Conservation (phyloP, 2,888 invertebrate species). For the Aethes cnicana region DNA sequence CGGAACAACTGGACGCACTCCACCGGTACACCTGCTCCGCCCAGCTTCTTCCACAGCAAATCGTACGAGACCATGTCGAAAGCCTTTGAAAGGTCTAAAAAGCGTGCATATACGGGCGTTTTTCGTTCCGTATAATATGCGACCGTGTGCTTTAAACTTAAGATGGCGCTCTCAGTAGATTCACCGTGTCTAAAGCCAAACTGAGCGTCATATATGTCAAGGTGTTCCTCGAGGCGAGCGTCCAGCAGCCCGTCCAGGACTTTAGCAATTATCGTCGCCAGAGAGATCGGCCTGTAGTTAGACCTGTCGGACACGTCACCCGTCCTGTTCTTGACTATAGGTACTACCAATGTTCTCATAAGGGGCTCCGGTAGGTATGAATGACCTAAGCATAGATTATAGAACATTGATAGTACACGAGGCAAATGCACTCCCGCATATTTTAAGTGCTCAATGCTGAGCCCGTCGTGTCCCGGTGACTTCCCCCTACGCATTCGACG, state of each 20-base stretch:
- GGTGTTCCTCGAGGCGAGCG: not conserved
- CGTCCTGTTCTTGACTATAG: conserved; percentile 7
- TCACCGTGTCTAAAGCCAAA: conserved; percentile 19
- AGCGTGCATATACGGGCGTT: too few species aligned
- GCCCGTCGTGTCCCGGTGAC: not conserved
- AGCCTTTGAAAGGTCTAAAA: conserved; percentile 17
- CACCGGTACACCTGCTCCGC: not conserved
- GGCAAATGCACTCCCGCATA: not conserved
- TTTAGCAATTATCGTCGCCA: conserved; percentile 14
- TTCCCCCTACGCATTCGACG: not conserved
- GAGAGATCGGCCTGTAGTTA: conserved; percentile 16
- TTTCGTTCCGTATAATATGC: too few species aligned
- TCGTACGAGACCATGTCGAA: conserved; percentile 24
- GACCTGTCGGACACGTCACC: conserved; percentile 4
- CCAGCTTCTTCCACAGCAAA: conserved; percentile 6
- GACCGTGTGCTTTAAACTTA: too few species aligned
- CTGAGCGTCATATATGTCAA: conserved; percentile 14
- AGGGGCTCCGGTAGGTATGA: conserved; percentile 1
- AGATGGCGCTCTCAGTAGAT: too few species aligned
- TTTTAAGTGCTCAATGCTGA: not conserved
- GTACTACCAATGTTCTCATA: conserved; percentile 1
- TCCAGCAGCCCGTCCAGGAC: conserved; percentile 19
- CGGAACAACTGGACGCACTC: not conserved
- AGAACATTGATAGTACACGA: not conserved
- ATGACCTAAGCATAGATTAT: not conserved